Conservation (phyloP, 2,797 vertebrate species). For the Trachurus trachurus region DNA sequence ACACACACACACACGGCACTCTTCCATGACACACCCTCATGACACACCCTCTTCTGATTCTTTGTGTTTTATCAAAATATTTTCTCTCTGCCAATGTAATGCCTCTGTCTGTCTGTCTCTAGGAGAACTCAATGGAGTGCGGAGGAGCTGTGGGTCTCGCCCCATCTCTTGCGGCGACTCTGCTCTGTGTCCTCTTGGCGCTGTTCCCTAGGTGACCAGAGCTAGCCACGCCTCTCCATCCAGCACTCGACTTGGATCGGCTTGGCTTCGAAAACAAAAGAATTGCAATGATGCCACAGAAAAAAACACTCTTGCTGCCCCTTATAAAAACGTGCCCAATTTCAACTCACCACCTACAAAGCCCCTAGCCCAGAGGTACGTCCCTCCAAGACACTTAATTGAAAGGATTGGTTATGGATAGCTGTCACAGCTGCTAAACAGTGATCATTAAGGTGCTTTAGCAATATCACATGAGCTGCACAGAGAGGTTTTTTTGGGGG, state of each 20-base stretch:
- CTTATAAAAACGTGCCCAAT: constrained; percentile 61
- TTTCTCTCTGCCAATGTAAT: constrained; percentile 2
- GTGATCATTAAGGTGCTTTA: constrained; percentile 69
- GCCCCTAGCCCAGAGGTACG: constrained; percentile 53
- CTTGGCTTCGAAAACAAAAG: constrained; percentile 75
- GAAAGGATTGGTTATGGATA: constrained; percentile 49
- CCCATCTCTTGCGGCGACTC: constrained; percentile 77
- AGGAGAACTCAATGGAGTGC: constrained; percentile 99
- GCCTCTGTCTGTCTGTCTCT: constrained; percentile 9
- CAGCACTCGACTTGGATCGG: constrained; percentile 76
- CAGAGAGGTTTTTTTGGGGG: background rate
- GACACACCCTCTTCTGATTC: background rate
- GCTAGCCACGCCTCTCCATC: constrained; percentile 80
- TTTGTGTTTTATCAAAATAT: constrained; percentile 13
- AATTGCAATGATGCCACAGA: constrained; percentile 63
- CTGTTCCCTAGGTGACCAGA: constrained; percentile 93
- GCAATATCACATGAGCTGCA: constrained; percentile 57
- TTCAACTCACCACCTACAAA: constrained; percentile 64
- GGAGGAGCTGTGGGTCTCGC: constrained; percentile 86
- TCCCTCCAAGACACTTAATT: constrained; percentile 40
- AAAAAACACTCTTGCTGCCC: constrained; percentile 47
- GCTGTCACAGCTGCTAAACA: constrained; percentile 47
- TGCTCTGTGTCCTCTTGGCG: constrained; percentile 84
- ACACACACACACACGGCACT: background rate
- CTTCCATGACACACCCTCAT: constrained; percentile 13